A percentile compares a stretch with the other conserved stretches of the same genome.
phyloP scores from a whole-genome alignment of 2,888 invertebrate genomes.

The Globia sparganii region DNA sequence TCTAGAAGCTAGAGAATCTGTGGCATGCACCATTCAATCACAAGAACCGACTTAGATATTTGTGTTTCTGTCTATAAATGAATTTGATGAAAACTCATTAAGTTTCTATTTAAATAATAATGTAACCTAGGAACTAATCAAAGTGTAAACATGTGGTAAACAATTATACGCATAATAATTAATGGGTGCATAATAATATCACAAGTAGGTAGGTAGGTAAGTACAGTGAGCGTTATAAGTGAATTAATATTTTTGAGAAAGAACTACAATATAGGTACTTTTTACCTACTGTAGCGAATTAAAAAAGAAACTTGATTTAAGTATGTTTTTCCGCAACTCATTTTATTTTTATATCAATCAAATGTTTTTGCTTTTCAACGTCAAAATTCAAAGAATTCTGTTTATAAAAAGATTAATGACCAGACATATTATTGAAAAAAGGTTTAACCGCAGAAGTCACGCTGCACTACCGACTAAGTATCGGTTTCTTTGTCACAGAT shows the following conservation, averaged over 20 bases:
- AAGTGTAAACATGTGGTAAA: conserved; percentile 29
- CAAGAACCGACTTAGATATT: background rate
- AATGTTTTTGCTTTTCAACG: too few species aligned
- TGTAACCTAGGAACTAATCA: conserved; percentile 31
- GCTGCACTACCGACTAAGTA: background rate
- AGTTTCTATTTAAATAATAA: conserved; percentile 9
- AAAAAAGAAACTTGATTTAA: background rate
- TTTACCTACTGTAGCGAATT: background rate
- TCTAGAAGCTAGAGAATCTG: background rate
- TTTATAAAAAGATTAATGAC: too few species aligned
- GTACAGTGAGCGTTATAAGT: conserved; percentile 10
- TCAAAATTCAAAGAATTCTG: too few species aligned
- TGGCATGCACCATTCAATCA: conserved; percentile 1
- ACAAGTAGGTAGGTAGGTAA: conserved; percentile 7
- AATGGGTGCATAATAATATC: conserved; percentile 19
- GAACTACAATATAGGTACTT: too few species aligned
- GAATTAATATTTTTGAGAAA: background rate
- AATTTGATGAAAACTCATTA: conserved; percentile 13
- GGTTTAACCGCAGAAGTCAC: too few species aligned
- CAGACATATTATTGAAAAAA: too few species aligned
- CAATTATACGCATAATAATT: background rate
- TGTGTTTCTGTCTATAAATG: background rate
- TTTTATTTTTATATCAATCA: background rate
- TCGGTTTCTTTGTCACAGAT: background rate
- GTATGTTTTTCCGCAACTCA: background rate